These are phyloP conservation scores for Andricus quercusramuli DNA, from an alignment of 2,888 invertebrate genomes.

Conservation along the genomic window DNA sequence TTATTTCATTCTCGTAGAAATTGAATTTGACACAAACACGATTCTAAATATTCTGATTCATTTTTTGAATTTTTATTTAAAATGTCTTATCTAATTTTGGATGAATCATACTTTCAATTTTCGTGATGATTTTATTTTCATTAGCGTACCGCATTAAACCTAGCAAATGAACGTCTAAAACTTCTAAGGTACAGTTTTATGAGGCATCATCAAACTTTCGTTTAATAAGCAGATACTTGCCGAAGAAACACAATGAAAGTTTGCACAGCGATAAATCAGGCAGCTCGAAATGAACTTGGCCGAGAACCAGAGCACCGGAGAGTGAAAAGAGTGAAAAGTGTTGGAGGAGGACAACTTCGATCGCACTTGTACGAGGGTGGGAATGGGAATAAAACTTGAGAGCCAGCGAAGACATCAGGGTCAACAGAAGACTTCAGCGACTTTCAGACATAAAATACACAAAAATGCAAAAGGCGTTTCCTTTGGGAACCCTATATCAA, in stretches of 20 bases:
- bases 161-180: neutral
- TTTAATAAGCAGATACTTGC: neutral
- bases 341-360: neutral
- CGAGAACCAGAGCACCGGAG: neutral
- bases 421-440: neutral
- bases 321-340: neutral
- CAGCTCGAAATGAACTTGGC: neutral
- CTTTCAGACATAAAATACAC: neutral
- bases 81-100: too few relatives aligned
- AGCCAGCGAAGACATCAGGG: neutral
- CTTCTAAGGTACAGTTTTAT: neutral
- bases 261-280: neutral
- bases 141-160: neutral
- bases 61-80: too few relatives aligned
- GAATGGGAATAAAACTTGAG: conserved; percentile 1
- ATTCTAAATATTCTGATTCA: too few relatives aligned
- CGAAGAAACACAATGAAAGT: neutral
- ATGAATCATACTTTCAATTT: neutral
- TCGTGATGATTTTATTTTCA: neutral
- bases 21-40: too few relatives aligned
- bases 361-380: neutral
- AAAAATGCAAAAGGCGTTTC: neutral
- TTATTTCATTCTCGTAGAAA: too few relatives aligned
- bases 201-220: neutral
- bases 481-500: neutral